Evolutionary conservation across 1,140 invertebrate genomes (phyloP), one percentile per base, ranked within the genome.

Genomic region (Oryzaephilus surinamensis): DNA sequence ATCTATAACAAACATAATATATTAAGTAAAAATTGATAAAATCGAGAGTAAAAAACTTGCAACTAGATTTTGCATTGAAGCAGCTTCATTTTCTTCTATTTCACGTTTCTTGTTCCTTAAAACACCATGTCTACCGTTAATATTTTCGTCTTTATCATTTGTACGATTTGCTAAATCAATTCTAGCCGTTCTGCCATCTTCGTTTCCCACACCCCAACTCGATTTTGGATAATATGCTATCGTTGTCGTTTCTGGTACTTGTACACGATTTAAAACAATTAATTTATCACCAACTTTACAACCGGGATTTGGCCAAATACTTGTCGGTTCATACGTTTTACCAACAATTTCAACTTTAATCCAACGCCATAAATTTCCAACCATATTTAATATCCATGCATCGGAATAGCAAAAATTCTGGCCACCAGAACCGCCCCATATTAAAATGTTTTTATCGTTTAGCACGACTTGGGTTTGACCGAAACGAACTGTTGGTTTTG

Each of bases 261-360:
- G 60, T 50, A 66, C 66, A 49, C 67, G 70, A 56, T 76, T 78
- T 41, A 82, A 58, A 38, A 78, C 70, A 1, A 81, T 73, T 26
- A 81, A 65, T 59, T 75, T 75, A 48, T 77, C 69, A 19, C 74
- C 74, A 48, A 88, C 82, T 61, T 79, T 86, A 62, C 89, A 92
- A 38, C 85, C 87, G 41, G 88, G 86, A 71, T 92, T 89, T 65
- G 87, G 92, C 84, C 89, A 93, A 52, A 94, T 79, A 57, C 90
- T 84, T 3, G 80, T 75, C 11, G 89, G 80, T 21, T 79, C 78
- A 66, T 78, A 79, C 54, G 86, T 77, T 48, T 76, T 73, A 60
- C 86, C 81, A 38, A 71, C 65, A 10, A 94, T 73, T 32, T 68
- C 73, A 14, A 95, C 66, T 60, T 81, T 73, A 50, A 71, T 76